These are phyloP conservation scores for Oscheius sp. DNA, from an alignment of 2,888 invertebrate genomes.

Conservation along the genomic window DNA sequence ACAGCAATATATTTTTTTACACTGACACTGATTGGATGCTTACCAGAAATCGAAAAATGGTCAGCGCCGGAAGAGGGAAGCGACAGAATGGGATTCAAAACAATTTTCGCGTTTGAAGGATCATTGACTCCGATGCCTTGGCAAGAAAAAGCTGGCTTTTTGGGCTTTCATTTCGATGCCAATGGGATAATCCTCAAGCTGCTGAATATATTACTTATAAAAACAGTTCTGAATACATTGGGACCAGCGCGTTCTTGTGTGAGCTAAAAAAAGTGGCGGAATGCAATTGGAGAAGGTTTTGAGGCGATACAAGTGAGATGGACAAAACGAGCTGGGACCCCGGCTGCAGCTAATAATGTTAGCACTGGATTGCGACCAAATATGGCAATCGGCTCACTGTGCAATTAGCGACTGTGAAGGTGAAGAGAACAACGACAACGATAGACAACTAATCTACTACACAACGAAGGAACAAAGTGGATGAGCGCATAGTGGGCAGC, in stretches of 20 bases:
- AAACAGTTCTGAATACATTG: no score
- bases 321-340: conserved; percentile 25
- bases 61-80: background rate
- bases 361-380: conserved; percentile 30
- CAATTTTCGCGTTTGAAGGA: conserved; percentile 17
- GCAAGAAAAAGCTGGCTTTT: background rate
- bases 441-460: conserved; percentile 32
- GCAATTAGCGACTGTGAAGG: conserved; percentile 20
- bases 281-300: conserved; percentile 1
- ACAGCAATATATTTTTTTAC: background rate
- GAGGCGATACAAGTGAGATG: background rate
- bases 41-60: conserved; percentile 8
- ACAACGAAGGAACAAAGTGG: conserved; percentile 35
- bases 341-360: conserved; percentile 32
- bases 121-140: conserved; percentile 4
- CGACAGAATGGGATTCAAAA: no score
- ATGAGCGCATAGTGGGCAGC: conserved; percentile 37
- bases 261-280: background rate
- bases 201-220: no score
- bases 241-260: no score
- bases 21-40: background rate
- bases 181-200: no score
- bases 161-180: no score
- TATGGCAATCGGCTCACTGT: conserved; percentile 8
- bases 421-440: background rate